Base-by-base conservation (phyloP, 2,797 vertebrate species). In the Macropodus opercularis region DNA sequence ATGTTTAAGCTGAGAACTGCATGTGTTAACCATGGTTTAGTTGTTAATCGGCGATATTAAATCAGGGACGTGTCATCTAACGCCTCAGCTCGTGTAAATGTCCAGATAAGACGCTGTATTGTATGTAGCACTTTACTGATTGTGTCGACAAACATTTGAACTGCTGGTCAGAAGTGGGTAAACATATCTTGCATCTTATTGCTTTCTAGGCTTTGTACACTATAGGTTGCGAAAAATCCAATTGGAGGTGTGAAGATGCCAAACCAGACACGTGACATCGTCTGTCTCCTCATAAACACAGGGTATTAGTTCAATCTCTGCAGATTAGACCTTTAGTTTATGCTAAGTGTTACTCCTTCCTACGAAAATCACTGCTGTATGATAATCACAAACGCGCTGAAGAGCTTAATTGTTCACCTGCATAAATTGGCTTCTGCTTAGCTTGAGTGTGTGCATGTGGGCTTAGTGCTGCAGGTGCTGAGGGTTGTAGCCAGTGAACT, bases 111-210 rank as follows among this genome's bases (percentile, higher is more conserved):
- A 57, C 44, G 58, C 27, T 60, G 67, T 77, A 53, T 66, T 68
- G 61, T 72, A 44, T 42, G 39, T 41, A 35, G 64, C 59, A 61
- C 55, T 64, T 63, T 59, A 75, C 17, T 3, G n/a, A 49, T 29
- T 44, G 57, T 6, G 62, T 71, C 27, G 8, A 46, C 54, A 53
- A 49, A 58, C 23, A 2, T 63, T 42, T 43, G 41, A 63, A 75
- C 85, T 87, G 83, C 85, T 86, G 85, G 83, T 81, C 87, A 85
- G 83, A 68, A 59, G 50, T 64, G 43, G 39, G 3, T 13, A 6
- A 49, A 40, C 46, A 54, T 44, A 26, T 35, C 53, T 40, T 58
- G 17, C 68, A 68, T 70, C 26, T 47, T 61, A 48, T 50, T 59
- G 69, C 53, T 56, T 62, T 67, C 17, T 17, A 48, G 18, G 32